Conservation (phyloP, 2,113 vertebrate species). For the Catagonus wagneri region DNA sequence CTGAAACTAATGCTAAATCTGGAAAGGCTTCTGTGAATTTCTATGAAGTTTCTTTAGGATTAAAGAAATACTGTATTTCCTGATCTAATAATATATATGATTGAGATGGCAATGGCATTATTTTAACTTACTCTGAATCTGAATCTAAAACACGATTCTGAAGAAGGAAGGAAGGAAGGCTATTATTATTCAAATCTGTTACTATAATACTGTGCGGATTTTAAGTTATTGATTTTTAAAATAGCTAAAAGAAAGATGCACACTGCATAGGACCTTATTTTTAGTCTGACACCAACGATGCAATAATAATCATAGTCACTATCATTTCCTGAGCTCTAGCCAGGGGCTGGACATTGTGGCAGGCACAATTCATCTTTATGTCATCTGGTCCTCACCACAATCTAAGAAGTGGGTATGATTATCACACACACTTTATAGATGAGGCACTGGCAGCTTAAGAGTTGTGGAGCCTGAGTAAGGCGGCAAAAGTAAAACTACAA, state of each 20-base stretch:
- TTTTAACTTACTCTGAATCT: slow-evolving; percentile 46
- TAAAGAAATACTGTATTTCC: slow-evolving; percentile 39
- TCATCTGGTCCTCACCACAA: background rate
- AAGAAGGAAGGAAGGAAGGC: background rate
- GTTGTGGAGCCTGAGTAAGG: background rate
- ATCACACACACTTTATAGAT: background rate
- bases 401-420: background rate
- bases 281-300: background rate
- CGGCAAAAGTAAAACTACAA: background rate
- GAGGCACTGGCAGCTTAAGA: background rate
- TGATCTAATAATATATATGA: slow-evolving; percentile 49
- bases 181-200: background rate
- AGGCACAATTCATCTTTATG: background rate
- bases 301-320: background rate
- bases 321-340: background rate
- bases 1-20: background rate
- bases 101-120: background rate
- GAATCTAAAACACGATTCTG: background rate
- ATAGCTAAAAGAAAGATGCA: background rate
- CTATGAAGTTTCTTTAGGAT: background rate
- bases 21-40: slow-evolving; percentile 12
- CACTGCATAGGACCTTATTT: background rate
- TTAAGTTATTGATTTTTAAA: background rate
- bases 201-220: background rate
- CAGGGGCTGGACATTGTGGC: background rate